Conservation (phyloP, 2,888 invertebrate genomes). For the Noctua fimbriata region DNA sequence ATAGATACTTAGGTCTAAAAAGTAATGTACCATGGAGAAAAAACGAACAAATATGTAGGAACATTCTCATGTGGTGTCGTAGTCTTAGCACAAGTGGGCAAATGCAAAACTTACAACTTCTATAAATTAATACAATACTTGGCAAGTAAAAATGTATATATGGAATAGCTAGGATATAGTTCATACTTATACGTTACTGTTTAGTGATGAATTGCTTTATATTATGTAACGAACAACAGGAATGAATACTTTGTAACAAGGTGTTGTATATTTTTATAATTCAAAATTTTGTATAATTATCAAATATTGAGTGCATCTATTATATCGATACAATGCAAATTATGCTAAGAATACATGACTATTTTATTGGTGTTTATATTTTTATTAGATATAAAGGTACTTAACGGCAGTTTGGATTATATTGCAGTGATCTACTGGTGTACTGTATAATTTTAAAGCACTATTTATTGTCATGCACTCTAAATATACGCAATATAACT, state of each 20-base stretch:
- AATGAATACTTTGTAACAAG: conserved; percentile 68
- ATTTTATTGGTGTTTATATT: conserved; percentile 48
- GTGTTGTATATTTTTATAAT: conserved; percentile 53
- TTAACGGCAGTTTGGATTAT: conserved; percentile 65
- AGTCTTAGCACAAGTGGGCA: conserved; percentile 73
- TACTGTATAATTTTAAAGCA: conserved; percentile 81
- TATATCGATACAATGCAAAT: conserved; percentile 63
- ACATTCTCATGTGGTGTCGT: conserved; percentile 81
- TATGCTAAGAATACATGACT: conserved; percentile 57
- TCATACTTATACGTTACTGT: conserved; percentile 52
- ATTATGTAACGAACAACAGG: conserved; percentile 63
- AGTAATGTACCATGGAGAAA: conserved; percentile 73
- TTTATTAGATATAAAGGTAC: conserved; percentile 51
- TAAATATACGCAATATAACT: conserved; percentile 69
- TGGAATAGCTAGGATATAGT: conserved; percentile 72
- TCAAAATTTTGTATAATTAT: conserved; percentile 52
- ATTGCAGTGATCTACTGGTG: conserved; percentile 68
- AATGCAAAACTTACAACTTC: conserved; percentile 76
- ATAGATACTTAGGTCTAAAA: conserved; percentile 81
- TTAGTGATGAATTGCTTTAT: conserved; percentile 46
- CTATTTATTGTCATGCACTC: conserved; percentile 90
- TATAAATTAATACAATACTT: conserved; percentile 79
- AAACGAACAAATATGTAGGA: conserved; percentile 81
- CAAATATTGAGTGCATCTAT: conserved; percentile 69
- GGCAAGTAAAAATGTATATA: conserved; percentile 79